These are phyloP conservation scores for Agrotis ipsilon DNA, from an alignment of 2,888 invertebrate species.

Conservation along the genomic window DNA sequence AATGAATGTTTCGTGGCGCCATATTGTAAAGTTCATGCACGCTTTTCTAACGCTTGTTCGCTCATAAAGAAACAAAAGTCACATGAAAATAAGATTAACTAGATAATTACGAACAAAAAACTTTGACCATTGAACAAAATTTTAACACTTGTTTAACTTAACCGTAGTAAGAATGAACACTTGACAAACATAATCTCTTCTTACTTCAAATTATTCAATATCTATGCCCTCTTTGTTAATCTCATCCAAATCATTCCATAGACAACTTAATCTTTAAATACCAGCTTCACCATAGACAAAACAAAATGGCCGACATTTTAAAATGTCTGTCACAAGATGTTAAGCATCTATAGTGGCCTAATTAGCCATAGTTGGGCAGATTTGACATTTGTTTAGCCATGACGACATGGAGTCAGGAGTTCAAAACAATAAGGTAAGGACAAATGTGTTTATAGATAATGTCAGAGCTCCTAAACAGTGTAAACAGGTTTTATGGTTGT, in stretches of 20 bases:
- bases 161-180: neutral
- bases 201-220: neutral
- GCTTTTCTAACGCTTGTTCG: too few relatives aligned
- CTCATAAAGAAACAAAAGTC: too few relatives aligned
- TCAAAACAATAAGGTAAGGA: slow-evolving; percentile 51
- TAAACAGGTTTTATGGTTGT: slow-evolving; percentile 31
- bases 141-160: too few relatives aligned
- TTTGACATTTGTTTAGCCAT: slow-evolving; percentile 54
- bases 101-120: neutral
- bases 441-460: slow-evolving; percentile 59
- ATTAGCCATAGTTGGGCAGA: slow-evolving; percentile 58
- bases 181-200: neutral
- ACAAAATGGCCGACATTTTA: slow-evolving; percentile 48
- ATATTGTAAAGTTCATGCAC: too few relatives aligned
- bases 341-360: slow-evolving; percentile 49
- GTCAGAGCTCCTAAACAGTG: slow-evolving; percentile 52
- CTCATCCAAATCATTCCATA: neutral
- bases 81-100: too few relatives aligned
- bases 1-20: too few relatives aligned
- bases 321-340: slow-evolving; percentile 45
- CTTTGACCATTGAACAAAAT: neutral
- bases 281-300: slow-evolving; percentile 16
- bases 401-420: slow-evolving; percentile 40
- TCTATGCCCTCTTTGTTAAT: neutral
- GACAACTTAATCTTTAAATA: slow-evolving; percentile 37